A percentile compares a stretch with the other conserved stretches of the same genome.
Evolutionary conservation across 2,797 vertebrate genomes (phyloP).

Genomic region (Gadopsis marmoratus): DNA sequence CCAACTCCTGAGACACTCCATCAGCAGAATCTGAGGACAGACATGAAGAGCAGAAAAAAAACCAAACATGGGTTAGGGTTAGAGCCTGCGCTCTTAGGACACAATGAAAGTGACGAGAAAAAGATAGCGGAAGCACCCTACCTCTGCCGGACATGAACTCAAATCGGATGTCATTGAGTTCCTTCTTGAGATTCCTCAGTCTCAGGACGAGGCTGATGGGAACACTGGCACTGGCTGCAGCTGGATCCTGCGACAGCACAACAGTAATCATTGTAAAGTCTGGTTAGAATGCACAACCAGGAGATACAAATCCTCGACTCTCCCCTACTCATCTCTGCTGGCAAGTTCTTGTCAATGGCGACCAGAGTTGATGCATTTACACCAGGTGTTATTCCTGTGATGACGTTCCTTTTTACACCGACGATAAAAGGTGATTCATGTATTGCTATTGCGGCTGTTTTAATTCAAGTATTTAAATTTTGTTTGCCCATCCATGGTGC

Average conservation of each 20-base stretch:
- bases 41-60: neutral
- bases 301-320: neutral
- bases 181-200: conserved; percentile 96
- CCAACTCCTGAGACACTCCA: conserved; percentile 95
- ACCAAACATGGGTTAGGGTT: no score
- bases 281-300: neutral
- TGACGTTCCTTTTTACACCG: neutral
- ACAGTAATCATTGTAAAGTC: neutral
- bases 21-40: conserved; percentile 91
- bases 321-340: no score
- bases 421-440: no score
- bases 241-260: conserved; percentile 63
- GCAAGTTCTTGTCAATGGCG: neutral
- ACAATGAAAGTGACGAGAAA: neutral
- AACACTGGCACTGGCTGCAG: conserved; percentile 75
- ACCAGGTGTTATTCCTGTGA: neutral
- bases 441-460: no score
- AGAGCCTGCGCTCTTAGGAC: neutral
- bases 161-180: conserved; percentile 95
- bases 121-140: conserved; percentile 54
- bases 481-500: no score
- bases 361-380: neutral
- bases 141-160: conserved; percentile 97
- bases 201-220: conserved; percentile 95
- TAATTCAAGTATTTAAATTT: no score